Base-by-base conservation (phyloP, 2,888 invertebrate genomes). In the Agrenia bidenticulata region DNA sequence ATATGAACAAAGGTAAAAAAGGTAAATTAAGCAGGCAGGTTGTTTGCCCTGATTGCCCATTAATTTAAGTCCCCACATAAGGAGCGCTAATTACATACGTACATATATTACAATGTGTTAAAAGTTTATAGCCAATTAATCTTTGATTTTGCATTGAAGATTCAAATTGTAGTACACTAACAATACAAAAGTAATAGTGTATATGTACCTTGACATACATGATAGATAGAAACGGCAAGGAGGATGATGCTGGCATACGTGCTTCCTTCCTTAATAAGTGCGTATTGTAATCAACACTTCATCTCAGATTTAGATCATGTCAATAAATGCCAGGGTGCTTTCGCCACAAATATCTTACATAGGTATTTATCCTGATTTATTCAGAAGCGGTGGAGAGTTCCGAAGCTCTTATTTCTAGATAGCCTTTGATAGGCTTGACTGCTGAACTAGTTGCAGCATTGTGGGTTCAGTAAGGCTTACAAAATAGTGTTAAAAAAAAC, bases 81-180 rank as follows among this genome's bases (percentile, higher is more conserved):
- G 66, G 69, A 64, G 66, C 51, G 66, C 64, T 66, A 69, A 69
- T 66, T 69, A 69, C 63, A 61, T 41, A 53, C 57, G 61, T 49
- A 64, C 64, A 64, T 58, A 63, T 61, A 66, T 61, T 66, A 63
- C 53, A 61, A 59, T 45, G 49, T 61, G 60, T 69, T 66, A 59
- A 64, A 41, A 64, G 61, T 67, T 67, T 69, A 69, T 64, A 59
- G 64, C 62, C 66, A 66, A 69, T 69, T 69, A 69, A 66, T 66
- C 62, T 66, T 66, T 60, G 64, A 69, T 66, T 69, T 67, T 50
- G 57, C 45, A 39, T 41, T 41, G 39, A 57, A 32, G 57, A 37
- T n/a, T 15, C 27, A 55, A 32, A 32, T 11, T 7, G 32, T 32
- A n/a, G n/a, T n/a, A n/a, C n/a, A n/a, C n/a, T n/a, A n/a, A n/a